These are phyloP conservation scores for Drosophila grimshawi DNA, from an alignment of 1,140 invertebrate species.

Conservation along the genomic window DNA sequence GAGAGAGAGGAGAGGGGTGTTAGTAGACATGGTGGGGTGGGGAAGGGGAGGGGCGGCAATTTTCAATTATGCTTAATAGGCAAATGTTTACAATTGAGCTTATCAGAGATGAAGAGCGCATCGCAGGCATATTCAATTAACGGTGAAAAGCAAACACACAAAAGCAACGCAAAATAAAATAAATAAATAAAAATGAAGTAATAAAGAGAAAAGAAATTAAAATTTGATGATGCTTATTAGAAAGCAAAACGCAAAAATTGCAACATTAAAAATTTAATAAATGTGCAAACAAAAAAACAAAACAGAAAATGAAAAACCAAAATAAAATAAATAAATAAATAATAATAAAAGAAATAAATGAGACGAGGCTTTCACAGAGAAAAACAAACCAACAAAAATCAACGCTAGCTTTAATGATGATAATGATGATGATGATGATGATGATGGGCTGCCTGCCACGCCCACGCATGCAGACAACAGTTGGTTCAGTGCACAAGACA, in stretches of 20 bases:
- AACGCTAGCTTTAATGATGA: slow-evolving; percentile 29
- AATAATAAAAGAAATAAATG: slow-evolving; percentile 7
- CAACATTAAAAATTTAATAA: slow-evolving; percentile 59
- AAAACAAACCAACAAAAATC: slow-evolving; percentile 1
- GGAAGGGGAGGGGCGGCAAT: slow-evolving; percentile 11
- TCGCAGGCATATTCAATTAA: slow-evolving; percentile 57
- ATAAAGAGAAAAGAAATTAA: slow-evolving; percentile 25
- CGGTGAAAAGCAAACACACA: slow-evolving; percentile 28
- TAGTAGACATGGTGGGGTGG: too few species aligned
- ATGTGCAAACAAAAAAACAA: slow-evolving; percentile 39
- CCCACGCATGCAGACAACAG: background rate
- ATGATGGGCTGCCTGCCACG: slow-evolving; percentile 8
- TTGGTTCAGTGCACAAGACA: slow-evolving; percentile 21
- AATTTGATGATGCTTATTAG: slow-evolving; percentile 2
- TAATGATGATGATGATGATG: slow-evolving; percentile 21
- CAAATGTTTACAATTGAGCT: slow-evolving; percentile 52
- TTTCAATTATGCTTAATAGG: slow-evolving; percentile 49
- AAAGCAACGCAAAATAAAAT: slow-evolving; percentile 25
- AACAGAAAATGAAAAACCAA: slow-evolving; percentile 9
- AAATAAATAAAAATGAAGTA: slow-evolving; percentile 21
- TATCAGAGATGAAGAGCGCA: slow-evolving; percentile 30
- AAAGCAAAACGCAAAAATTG: slow-evolving; percentile 49
- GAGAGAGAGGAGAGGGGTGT: background rate
- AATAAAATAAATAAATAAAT: background rate
- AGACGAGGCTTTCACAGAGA: slow-evolving; percentile 38